Evolutionary conservation across 2,888 invertebrate genomes (phyloP).

Genomic region (Sycophila texana): DNA sequence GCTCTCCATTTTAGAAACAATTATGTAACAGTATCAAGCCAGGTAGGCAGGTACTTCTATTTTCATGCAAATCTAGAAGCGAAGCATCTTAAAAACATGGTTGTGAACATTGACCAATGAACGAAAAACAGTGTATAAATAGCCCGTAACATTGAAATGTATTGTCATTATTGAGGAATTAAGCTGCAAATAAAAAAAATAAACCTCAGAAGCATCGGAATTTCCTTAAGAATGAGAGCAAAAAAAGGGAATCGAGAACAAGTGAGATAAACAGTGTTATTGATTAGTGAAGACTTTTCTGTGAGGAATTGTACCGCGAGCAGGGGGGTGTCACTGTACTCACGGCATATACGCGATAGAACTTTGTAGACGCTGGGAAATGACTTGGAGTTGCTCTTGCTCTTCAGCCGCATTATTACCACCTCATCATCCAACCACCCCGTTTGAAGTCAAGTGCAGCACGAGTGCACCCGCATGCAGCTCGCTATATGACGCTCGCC

Average conservation of each 20-base stretch:
- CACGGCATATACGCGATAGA: slow-evolving; percentile 74
- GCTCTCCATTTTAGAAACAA: slow-evolving; percentile 34
- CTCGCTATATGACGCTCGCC: neutral
- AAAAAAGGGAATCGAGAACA: neutral
- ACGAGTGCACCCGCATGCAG: neutral
- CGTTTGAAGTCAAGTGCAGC: slow-evolving; percentile 18
- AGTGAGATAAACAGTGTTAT: slow-evolving; percentile 42
- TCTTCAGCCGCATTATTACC: slow-evolving; percentile 72
- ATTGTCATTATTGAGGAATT: neutral
- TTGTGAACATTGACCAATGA: neutral
- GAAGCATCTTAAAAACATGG: neutral
- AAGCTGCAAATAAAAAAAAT: neutral
- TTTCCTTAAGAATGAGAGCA: neutral
- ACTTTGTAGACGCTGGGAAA: slow-evolving; percentile 73
- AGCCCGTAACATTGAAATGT: no score
- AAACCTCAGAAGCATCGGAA: neutral
- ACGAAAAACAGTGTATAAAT: neutral
- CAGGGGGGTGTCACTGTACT: slow-evolving; percentile 61
- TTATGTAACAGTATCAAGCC: slow-evolving; percentile 22
- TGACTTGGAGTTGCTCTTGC: slow-evolving; percentile 73
- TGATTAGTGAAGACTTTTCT: slow-evolving; percentile 55
- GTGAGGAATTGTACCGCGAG: slow-evolving; percentile 10
- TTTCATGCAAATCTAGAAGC: neutral
- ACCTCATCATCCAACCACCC: slow-evolving; percentile 27
- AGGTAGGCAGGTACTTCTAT: slow-evolving; percentile 11